Conservation (phyloP, 2,113 vertebrate genomes). For the Phaetusa simplex region DNA sequence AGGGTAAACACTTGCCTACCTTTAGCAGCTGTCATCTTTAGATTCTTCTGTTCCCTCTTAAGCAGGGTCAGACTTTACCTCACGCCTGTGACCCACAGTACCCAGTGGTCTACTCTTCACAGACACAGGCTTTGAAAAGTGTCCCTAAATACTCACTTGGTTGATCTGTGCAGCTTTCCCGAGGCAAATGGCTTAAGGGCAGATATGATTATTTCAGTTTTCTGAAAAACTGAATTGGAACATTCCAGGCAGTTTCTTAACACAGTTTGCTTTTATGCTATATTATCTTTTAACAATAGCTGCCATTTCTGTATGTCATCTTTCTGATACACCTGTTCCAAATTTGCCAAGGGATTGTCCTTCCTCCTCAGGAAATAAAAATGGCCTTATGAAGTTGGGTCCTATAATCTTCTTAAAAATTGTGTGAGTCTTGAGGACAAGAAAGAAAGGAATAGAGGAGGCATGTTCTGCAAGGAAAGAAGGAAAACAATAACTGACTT, state of each 20-base stretch:
- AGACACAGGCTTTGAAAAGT: background rate
- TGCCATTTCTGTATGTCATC: background rate
- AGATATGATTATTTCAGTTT: background rate
- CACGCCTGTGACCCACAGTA: background rate
- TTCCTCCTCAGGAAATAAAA: background rate
- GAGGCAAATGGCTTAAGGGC: background rate
- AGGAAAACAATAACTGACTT: background rate
- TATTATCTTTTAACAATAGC: background rate
- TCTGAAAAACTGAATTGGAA: background rate
- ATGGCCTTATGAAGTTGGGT: background rate
- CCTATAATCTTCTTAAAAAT: background rate
- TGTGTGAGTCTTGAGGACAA: background rate
- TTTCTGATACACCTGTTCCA: background rate
- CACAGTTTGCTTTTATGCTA: background rate
- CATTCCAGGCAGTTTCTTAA: background rate
- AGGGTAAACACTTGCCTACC: background rate
- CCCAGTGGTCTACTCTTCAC: background rate
- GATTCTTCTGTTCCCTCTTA: background rate
- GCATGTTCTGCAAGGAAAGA: background rate
- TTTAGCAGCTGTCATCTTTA: background rate
- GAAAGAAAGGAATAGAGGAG: background rate
- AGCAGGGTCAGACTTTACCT: background rate
- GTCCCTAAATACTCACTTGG: background rate
- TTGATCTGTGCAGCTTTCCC: background rate
- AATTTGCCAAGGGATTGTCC: background rate